Evolutionary conservation across 2,888 invertebrate genomes (phyloP), one percentile per base, ranked within the genome.

Genomic region (Bimastos eiseni): DNA sequence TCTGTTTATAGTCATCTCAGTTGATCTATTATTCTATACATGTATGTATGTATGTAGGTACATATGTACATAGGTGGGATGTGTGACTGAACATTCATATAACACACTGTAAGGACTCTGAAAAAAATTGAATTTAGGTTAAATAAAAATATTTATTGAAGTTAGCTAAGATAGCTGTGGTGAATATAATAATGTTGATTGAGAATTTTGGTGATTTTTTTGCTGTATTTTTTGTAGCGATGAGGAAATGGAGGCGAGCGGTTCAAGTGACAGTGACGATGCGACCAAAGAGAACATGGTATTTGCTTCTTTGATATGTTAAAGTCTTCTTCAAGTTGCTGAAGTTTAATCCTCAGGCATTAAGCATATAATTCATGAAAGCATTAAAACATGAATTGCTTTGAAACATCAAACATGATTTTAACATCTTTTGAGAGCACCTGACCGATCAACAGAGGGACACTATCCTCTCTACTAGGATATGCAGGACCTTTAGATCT

Each of bases 201-300:
- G n/a, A 70, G 70, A 70, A 70, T 70, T 70, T 70, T 70, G 11
- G n/a, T 30, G 13, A 38, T 33, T 0, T 11, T 88, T 88, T 88
- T 88, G 36, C 41, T 44, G 34, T 89, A 30, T 86, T 24, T 91
- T 44, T 91, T 34, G 34, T 91, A 94, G 97, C 92, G 97, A 98
- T 93, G 97, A 96, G 91, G 97, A 97, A 89, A 97, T 97, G 44
- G 98, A 98, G 94, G 97, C 97, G 24, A 93, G 93, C 90, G 97
- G 97, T 38, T 91, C 92, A 37, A 92, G 92, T 90, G 92, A 97
- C 94, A 97, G 97, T 93, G 98, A 98, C 93, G 98, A 98, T 94
- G 97, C 97, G 94, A 98, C 98, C 95, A 94, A 93, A 91, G 98
- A 98, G 94, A 98, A 98, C 97, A 98, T 97, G 96, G 94, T 93